A percentile compares a stretch with the other conserved stretches of the same genome.
These are phyloP conservation scores for Gryon sp. DNA, from an alignment of 1,140 invertebrate genomes.

Conservation along the genomic window DNA sequence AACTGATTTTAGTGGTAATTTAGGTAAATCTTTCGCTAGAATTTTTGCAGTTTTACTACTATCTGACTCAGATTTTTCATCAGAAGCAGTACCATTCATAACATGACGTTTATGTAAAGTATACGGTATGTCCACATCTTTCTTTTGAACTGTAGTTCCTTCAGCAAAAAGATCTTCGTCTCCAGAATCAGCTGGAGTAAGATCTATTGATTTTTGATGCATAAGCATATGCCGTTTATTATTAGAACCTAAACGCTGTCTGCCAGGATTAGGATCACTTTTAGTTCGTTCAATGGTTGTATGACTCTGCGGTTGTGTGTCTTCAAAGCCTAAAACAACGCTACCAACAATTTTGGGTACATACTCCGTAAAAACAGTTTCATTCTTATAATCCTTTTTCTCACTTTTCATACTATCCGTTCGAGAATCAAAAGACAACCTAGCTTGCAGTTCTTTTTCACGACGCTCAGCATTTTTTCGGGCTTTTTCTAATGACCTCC, in stretches of 20 bases:
- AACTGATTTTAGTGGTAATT: slow-evolving; percentile 75
- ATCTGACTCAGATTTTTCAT: slow-evolving; percentile 76
- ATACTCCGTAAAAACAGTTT: slow-evolving; percentile 76
- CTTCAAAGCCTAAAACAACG: slow-evolving; percentile 77
- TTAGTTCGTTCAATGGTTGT: slow-evolving; percentile 89
- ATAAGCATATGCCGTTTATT: slow-evolving; percentile 87
- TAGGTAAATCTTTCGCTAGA: slow-evolving; percentile 70
- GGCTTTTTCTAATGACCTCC: slow-evolving; percentile 74
- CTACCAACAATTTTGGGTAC: slow-evolving; percentile 78
- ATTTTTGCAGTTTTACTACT: slow-evolving; percentile 66
- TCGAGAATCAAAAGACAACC: slow-evolving; percentile 69
- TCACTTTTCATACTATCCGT: slow-evolving; percentile 68
- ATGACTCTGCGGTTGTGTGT: slow-evolving; percentile 77
- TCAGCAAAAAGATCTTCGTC: slow-evolving; percentile 87
- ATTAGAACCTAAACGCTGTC: slow-evolving; percentile 85
- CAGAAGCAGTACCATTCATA: slow-evolving; percentile 88
- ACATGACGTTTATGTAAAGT: slow-evolving; percentile 89
- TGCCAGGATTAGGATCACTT: slow-evolving; percentile 89
- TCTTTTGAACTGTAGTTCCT: slow-evolving; percentile 75
- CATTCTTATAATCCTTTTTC: slow-evolving; percentile 65
- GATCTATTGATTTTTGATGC: slow-evolving; percentile 91
- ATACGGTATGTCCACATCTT: slow-evolving; percentile 88
- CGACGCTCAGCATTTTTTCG: slow-evolving; percentile 73
- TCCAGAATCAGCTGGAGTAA: slow-evolving; percentile 89
- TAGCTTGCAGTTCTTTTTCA: slow-evolving; percentile 70